Evolutionary conservation across 2,888 invertebrate genomes (phyloP).

Genomic region (Galeopsomyia nigrocyanea): DNA sequence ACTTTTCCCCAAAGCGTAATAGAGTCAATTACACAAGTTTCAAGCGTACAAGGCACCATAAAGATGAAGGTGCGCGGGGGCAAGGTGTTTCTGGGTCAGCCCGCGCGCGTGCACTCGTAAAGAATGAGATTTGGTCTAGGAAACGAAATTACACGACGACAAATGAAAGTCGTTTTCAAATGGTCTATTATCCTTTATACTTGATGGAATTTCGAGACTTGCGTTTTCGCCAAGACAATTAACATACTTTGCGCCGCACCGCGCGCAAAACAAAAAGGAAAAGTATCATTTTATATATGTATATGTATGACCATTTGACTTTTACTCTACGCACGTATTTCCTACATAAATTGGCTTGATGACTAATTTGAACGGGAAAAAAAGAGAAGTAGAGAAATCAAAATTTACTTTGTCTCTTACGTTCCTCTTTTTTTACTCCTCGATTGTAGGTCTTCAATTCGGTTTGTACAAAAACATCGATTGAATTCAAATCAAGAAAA

Average conservation of each 20-base stretch:
- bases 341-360: too few species aligned
- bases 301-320: too few species aligned
- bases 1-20: neutral
- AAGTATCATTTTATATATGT: neutral
- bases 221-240: constrained; percentile 29
- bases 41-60: neutral
- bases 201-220: constrained; percentile 25
- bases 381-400: too few species aligned
- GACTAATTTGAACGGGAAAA: too few species aligned
- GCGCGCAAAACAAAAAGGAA: neutral
- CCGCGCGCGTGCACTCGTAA: neutral
- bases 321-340: too few species aligned
- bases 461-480: too few species aligned
- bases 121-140: constrained; percentile 3
- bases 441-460: too few species aligned
- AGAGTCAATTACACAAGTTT: constrained; percentile 34
- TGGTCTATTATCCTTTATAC: constrained; percentile 10
- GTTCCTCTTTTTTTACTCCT: too few species aligned
- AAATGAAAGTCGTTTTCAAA: constrained; percentile 32
- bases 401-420: too few species aligned
- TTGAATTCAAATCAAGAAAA: too few species aligned
- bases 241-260: constrained; percentile 20
- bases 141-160: constrained; percentile 13
- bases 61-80: constrained; percentile 2
- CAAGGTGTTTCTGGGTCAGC: constrained; percentile 15